Percentiles rank a stretch among this genome's conserved stretches.
phyloP scores from a whole-genome alignment of 2,888 invertebrate genomes.

The Drosophila testacea region DNA sequence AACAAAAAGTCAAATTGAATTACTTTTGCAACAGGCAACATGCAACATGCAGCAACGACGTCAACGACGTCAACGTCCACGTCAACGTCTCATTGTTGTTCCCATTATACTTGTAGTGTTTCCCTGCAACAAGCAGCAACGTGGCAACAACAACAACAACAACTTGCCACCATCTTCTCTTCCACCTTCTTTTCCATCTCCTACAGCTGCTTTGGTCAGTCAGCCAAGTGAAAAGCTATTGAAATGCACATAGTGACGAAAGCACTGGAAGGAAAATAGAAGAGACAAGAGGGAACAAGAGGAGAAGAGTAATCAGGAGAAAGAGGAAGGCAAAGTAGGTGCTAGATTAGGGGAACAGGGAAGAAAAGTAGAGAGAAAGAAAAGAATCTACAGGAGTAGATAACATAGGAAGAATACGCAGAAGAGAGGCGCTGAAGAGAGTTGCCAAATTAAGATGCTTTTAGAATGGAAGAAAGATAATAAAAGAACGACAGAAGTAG shows the following conservation, averaged over 20 bases:
- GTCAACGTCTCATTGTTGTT: conserved; percentile 35
- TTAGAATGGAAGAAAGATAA: no score
- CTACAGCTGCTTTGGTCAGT: conserved; percentile 16
- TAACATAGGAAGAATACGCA: no score
- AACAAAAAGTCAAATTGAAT: conserved; percentile 74
- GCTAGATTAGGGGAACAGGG: no score
- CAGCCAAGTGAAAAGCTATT: conserved; percentile 61
- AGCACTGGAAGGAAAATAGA: no score
- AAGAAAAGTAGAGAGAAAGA: no score
- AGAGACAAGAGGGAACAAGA: neutral
- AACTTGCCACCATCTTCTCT: neutral
- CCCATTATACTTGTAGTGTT: conserved; percentile 28
- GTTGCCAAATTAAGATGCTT: no score
- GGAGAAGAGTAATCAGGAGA: neutral
- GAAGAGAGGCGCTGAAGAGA: neutral
- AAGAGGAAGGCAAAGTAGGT: neutral
- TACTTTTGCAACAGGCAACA: conserved; percentile 64
- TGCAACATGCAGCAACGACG: conserved; percentile 10
- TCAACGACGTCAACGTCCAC: neutral
- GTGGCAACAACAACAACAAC: conserved; percentile 5
- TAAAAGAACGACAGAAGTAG: neutral
- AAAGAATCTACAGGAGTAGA: neutral
- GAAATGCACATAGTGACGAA: conserved; percentile 34
- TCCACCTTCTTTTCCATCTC: neutral
- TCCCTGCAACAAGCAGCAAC: neutral